Conservation (phyloP, 2,113 vertebrate genomes). For the Formicarius rufipectus region DNA sequence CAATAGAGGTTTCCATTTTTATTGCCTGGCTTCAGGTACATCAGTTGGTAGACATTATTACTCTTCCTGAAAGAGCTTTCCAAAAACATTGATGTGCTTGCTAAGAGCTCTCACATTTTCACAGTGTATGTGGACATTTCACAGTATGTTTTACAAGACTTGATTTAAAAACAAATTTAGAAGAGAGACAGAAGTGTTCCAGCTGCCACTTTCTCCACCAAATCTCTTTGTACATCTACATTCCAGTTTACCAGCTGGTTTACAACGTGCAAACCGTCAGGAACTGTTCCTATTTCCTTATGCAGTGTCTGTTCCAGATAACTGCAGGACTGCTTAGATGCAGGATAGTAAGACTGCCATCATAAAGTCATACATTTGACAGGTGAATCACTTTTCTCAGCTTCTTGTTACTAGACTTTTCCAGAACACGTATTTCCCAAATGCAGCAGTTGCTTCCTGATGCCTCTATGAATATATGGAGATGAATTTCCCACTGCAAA, state of each 20-base stretch:
- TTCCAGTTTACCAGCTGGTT: background rate
- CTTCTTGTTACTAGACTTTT: conserved; percentile 23
- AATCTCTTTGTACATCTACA: background rate
- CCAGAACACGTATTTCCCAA: conserved; percentile 10
- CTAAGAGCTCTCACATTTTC: background rate
- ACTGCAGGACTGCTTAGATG: background rate
- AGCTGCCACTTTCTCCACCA: background rate
- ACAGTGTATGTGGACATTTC: background rate
- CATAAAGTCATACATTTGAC: conserved; percentile 20
- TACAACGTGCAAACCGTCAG: background rate
- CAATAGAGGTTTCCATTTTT: no score
- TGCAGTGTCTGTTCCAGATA: background rate
- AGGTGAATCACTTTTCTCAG: background rate
- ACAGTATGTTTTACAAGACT: background rate
- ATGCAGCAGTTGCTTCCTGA: conserved; percentile 2
- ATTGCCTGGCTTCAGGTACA: background rate
- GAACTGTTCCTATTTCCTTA: background rate
- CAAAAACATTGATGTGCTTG: background rate
- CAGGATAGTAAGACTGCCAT: background rate
- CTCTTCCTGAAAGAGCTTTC: background rate
- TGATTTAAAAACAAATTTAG: background rate
- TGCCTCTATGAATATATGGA: background rate
- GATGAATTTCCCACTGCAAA: conserved; percentile 11
- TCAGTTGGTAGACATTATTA: background rate
- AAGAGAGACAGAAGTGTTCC: background rate